phyloP scores from a whole-genome alignment of 2,888 invertebrate species.

The Elgonia sp. region DNA sequence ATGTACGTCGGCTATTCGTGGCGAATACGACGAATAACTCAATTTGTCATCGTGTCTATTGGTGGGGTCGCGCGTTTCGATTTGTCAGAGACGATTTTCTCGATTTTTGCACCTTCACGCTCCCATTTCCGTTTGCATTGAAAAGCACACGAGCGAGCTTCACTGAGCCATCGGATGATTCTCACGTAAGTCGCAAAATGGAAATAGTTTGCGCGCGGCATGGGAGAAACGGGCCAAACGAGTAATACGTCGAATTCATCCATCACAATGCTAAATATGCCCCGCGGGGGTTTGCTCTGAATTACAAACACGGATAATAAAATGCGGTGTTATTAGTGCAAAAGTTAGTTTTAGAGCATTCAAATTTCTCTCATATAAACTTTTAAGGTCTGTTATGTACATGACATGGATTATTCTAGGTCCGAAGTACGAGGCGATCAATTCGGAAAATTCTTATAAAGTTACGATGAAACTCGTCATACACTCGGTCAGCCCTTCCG shows the following conservation, averaged over 20 bases:
- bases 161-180: constrained; percentile 71
- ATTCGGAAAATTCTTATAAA: constrained; percentile 87
- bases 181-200: constrained; percentile 77
- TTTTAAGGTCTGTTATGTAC: constrained; percentile 31
- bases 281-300: constrained; percentile 42
- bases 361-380: constrained; percentile 50
- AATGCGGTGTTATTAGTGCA: constrained; percentile 55
- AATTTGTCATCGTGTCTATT: constrained; percentile 67
- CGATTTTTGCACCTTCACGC: constrained; percentile 69
- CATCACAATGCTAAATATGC: constrained; percentile 72
- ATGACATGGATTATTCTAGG: constrained; percentile 79
- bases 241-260: constrained; percentile 69
- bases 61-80: constrained; percentile 49
- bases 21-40: constrained; percentile 68
- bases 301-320: constrained; percentile 64
- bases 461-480: constrained; percentile 88
- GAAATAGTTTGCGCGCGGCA: constrained; percentile 69
- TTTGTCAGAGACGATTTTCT: constrained; percentile 73
- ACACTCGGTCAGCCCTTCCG: constrained; percentile 86
- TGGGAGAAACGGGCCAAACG: constrained; percentile 55
- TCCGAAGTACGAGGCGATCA: constrained; percentile 87
- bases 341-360: constrained; percentile 46
- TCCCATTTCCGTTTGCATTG: constrained; percentile 71
- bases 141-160: constrained; percentile 58
- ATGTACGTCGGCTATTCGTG: constrained; percentile 56